Base-by-base conservation (phyloP, 2,888 invertebrate species). In the Vannuccia rotundouncinata region DNA sequence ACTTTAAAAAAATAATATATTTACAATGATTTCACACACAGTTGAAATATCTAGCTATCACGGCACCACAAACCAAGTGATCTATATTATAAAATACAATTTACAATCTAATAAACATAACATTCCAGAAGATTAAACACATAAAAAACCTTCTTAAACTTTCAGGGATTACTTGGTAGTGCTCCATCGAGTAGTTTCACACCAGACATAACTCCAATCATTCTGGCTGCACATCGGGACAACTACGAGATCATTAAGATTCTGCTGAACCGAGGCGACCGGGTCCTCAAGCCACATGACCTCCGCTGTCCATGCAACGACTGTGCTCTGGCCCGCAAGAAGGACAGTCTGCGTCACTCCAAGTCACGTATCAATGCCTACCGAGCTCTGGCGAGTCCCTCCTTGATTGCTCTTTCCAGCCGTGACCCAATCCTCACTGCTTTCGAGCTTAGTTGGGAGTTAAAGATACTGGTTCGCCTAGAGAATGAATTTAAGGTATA, bases 221-320 rank as follows among this genome's bases (percentile, higher is more conserved):
- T 96, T 86, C 91, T 98, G 85, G 95, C 97, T 28, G 96, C 97
- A 82, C 98, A 98, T 89, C 91, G 95, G 83, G 96, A 98, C 90
- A 97, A 97, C 90, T 98, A 97, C 89, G 97, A 98, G 91, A 97
- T 98, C 88, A 96, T 98, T 88, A 98, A 98, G 90, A 93, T 98
- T 86, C 91, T 98, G 82, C 90, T 98, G 85, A 97, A 98, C 90
- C 91, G 96, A 82, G 97, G 97, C 79, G 95, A 95, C 74, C 92
- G 92, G 81, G 91, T 98, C 85, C 95, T 85, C 0, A 87, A 87
- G 83, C 88, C 88, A 1, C 88, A 88, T 81, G 86, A 88, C 82
- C 85, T 88, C 27, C 85, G 95, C 85, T 95, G 94, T 89, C 95
- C 94, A 84, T 98, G 98, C 90, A 93, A 94, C 89, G 95, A 95